Percentiles rank a stretch among this genome's conserved stretches.
Evolutionary conservation across 2,797 vertebrate genomes (phyloP).

Genomic region (Malacoctenus gilli): DNA sequence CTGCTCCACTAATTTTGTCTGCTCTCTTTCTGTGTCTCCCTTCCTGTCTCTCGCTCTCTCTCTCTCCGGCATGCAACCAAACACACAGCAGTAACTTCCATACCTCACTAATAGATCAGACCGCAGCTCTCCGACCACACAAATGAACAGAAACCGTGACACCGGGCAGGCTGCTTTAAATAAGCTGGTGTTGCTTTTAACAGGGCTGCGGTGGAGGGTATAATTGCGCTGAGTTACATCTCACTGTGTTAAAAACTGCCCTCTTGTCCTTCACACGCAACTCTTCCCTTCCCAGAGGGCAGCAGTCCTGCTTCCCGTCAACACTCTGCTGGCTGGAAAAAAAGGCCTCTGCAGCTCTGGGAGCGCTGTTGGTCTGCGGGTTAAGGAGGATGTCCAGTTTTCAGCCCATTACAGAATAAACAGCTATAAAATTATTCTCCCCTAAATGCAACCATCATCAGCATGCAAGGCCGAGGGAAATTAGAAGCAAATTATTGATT

Average conservation of each 20-base stretch:
- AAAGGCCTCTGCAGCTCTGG: constrained; percentile 23
- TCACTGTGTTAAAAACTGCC: constrained; percentile 45
- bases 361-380: not conserved
- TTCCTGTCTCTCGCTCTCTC: too few species aligned
- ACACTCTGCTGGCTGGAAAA: constrained; percentile 46
- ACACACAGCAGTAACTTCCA: constrained; percentile 43
- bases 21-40: not conserved
- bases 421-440: too few species aligned
- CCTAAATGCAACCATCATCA: too few species aligned
- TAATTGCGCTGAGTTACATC: constrained; percentile 46
- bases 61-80: too few species aligned
- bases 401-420: not conserved
- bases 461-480: too few species aligned
- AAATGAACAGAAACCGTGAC: constrained; percentile 40
- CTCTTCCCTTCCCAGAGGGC: constrained; percentile 46
- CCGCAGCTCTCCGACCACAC: constrained; percentile 41
- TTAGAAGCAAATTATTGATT: too few species aligned
- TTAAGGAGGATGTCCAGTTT: not conserved
- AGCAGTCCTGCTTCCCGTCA: constrained; percentile 52
- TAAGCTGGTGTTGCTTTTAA: constrained; percentile 38
- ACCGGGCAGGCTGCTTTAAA: constrained; percentile 35
- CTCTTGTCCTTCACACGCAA: constrained; percentile 60
- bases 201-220: constrained; percentile 39
- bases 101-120: constrained; percentile 30
- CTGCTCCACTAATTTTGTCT: too few species aligned